Evolutionary conservation across 2,888 invertebrate genomes (phyloP).

Genomic region (Epistrophe grossulariae): DNA sequence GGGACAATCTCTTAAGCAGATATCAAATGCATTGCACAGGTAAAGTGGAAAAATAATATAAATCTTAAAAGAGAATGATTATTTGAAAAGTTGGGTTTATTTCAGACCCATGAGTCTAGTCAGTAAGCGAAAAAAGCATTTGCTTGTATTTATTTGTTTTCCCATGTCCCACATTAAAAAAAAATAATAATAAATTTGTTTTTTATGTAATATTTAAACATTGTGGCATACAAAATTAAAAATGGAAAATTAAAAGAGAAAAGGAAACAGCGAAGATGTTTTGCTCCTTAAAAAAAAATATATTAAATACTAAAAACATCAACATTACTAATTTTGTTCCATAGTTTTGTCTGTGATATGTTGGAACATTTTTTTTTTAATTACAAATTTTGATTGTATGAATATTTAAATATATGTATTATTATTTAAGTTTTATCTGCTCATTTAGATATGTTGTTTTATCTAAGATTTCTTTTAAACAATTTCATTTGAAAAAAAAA

Average conservation of each 20-base stretch:
- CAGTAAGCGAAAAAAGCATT: conserved; percentile 73
- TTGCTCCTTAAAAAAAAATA: conserved; percentile 10
- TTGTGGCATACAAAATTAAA: conserved; percentile 56
- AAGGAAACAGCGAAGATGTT: background rate
- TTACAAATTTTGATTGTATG: conserved; percentile 40
- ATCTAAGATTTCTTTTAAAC: conserved; percentile 3
- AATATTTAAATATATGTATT: conserved; percentile 26
- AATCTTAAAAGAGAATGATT: conserved; percentile 16
- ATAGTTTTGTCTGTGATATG: conserved; percentile 76
- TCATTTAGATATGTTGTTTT: conserved; percentile 25
- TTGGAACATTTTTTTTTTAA: conserved; percentile 70
- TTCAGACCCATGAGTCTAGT: conserved; percentile 63
- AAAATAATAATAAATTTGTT: conserved; percentile 10
- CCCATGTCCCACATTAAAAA: conserved; percentile 43
- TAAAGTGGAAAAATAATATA: conserved; percentile 78
- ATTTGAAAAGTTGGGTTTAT: conserved; percentile 27
- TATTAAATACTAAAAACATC: conserved; percentile 36
- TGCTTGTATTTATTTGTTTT: conserved; percentile 49
- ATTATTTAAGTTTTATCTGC: conserved; percentile 48
- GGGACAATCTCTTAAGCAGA: conserved; percentile 83
- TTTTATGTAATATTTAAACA: conserved; percentile 46
- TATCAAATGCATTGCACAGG: conserved; percentile 84
- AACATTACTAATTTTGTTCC: conserved; percentile 72
- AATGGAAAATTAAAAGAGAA: conserved; percentile 39
- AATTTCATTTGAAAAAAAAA: background rate